Evolutionary conservation across 2,888 invertebrate species (phyloP).

Genomic region (Caenorhabditis sp.): DNA sequence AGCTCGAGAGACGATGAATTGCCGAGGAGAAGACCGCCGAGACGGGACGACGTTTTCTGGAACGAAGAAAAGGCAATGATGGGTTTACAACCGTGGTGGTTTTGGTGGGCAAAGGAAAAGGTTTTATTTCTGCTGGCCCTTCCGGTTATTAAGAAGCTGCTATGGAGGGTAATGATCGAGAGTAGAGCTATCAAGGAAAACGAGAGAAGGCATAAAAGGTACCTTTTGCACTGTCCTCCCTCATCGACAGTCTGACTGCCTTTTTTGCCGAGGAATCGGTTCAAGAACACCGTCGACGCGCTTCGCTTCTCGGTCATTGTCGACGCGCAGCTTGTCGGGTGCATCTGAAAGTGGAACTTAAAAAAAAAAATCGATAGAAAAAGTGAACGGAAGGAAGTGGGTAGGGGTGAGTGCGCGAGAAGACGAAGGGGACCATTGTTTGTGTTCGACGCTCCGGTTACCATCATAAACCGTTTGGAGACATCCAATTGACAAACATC

Average conservation of each 20-base stretch:
- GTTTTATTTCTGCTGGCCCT: too few species aligned
- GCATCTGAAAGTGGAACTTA: conserved; percentile 38
- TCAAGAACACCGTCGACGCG: conserved; percentile 61
- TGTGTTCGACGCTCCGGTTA: conserved; percentile 43
- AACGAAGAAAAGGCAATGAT: conserved; percentile 23
- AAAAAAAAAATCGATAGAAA: too few species aligned
- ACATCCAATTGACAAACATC: conserved; percentile 31
- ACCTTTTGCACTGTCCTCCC: conserved; percentile 51
- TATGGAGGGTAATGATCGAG: too few species aligned
- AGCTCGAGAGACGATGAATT: conserved; percentile 60
- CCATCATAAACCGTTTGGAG: conserved; percentile 22
- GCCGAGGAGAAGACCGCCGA: conserved; percentile 64
- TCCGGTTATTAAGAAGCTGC: too few species aligned
- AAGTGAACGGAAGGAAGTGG: too few species aligned
- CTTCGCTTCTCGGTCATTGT: conserved; percentile 63
- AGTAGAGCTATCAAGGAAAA: too few species aligned
- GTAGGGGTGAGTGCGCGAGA: background rate
- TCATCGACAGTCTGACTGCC: conserved; percentile 53
- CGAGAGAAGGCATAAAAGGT: too few species aligned
- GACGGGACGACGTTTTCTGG: conserved; percentile 64
- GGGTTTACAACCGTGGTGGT: too few species aligned
- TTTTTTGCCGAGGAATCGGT: conserved; percentile 60
- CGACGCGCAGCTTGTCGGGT: too few species aligned
- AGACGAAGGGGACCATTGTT: conserved; percentile 8
- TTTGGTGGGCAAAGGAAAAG: too few species aligned